phyloP scores from a whole-genome alignment of 2,888 invertebrate species.

The Oligia strigilis region DNA sequence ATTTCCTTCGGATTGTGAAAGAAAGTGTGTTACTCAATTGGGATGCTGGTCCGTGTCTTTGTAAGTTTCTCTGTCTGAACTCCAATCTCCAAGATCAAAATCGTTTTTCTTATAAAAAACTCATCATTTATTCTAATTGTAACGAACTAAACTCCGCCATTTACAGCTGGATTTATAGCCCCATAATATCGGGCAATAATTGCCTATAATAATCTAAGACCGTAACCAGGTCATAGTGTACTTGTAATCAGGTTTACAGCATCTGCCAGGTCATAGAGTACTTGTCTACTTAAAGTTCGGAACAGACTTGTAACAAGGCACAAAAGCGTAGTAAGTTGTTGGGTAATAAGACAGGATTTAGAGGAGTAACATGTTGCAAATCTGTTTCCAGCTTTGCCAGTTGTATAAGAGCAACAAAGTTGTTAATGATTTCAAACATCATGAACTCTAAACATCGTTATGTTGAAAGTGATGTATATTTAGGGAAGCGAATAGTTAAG shows the following conservation, averaged over 20 bases:
- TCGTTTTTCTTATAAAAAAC: background rate
- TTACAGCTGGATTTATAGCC: conserved; percentile 40
- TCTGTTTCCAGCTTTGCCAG: conserved; percentile 16
- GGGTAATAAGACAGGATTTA: conserved; percentile 13
- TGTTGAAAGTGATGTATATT: background rate
- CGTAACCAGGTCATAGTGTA: conserved; percentile 42
- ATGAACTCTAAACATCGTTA: background rate
- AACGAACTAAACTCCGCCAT: conserved; percentile 29
- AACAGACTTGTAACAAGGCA: conserved; percentile 22
- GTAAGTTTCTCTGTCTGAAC: background rate
- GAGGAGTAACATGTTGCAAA: background rate
- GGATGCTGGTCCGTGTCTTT: background rate
- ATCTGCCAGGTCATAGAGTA: conserved; percentile 29
- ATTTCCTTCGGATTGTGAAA: background rate
- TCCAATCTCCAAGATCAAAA: background rate
- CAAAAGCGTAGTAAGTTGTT: background rate
- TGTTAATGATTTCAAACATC: conserved; percentile 9
- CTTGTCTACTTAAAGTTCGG: background rate
- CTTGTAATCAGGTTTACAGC: conserved; percentile 39
- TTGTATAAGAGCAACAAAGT: conserved; percentile 17
- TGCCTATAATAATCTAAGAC: conserved; percentile 34
- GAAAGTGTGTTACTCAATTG: background rate
- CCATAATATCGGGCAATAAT: conserved; percentile 51
- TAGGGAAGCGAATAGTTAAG: background rate
- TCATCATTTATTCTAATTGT: conserved; percentile 8